Evolutionary conservation across 2,888 invertebrate species (phyloP), one percentile per base, ranked within the genome.

Genomic region (Amphimallon solstitiale): DNA sequence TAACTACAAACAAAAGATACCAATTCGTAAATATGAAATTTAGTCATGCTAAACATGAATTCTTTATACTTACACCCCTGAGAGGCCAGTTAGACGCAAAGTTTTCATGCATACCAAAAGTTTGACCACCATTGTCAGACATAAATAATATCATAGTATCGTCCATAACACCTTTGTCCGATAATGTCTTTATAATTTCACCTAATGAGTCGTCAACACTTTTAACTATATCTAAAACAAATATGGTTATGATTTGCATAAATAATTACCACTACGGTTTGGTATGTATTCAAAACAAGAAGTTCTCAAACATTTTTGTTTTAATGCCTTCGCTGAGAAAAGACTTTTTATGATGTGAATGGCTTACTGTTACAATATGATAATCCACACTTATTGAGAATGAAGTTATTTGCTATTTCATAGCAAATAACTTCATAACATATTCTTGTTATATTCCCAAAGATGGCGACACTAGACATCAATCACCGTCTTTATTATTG

Each of bases 41-140:
- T 48, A 15, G 17, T 34, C 9, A 34, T 34, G 10, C 2, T 14
- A 35, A 15, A 15, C 9, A 12, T 9, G 17, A 48, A 48, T n/a
- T 23, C 3, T 9, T 54, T 10, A 40, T 9, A 78, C 83, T 83
- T 82, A 91, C 92, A 14, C 93, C 93, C 79, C 91, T 85, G 9
- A 93, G 79, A n/a, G 93, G 93, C 85, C 87, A 92, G 81, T 93
- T 93, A 14, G 92, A 92, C 7, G 89, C 93, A 52, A 87, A 87
- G 81, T 94, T 96, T 54, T 85, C 78, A 76, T 89, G 88, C 52
- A 85, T 75, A 0, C 93, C 94, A 63, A 86, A 83, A 0, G 93
- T 90, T 52, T 93, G 92, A 0, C 90, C 93, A 0, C 95, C 95
- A 78, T 97, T 97, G 79, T 97, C 97, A 9, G 94, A 91, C 72